A percentile compares a stretch with the other conserved stretches of the same genome.
These are phyloP conservation scores for Peromyscus maniculatus DNA, from an alignment of 2,113 vertebrate genomes.

Conservation along the genomic window DNA sequence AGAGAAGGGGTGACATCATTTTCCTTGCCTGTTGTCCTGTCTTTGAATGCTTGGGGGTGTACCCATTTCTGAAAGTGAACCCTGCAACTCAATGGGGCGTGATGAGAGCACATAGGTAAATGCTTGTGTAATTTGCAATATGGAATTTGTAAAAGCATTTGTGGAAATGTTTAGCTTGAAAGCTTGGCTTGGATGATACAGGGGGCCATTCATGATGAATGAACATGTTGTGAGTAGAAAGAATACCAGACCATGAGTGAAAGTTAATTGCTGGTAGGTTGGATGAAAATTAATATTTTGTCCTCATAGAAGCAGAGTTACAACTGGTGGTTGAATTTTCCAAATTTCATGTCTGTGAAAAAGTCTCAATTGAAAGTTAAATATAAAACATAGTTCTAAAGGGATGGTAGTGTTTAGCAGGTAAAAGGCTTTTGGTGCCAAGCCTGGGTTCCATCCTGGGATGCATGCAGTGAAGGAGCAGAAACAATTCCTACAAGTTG, in stretches of 20 bases:
- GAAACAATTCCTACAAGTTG: not conserved
- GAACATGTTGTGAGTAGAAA: not conserved
- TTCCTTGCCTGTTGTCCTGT: not conserved
- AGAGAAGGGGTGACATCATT: not conserved
- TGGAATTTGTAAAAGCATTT: not conserved
- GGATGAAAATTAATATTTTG: not conserved
- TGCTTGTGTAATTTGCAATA: not conserved
- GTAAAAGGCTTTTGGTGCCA: not conserved
- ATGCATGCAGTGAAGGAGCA: not conserved
- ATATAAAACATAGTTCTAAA: not conserved
- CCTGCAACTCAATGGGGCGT: not conserved
- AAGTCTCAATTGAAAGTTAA: not conserved
- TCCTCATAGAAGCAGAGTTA: not conserved
- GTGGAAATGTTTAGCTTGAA: not conserved
- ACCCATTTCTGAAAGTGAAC: not conserved
- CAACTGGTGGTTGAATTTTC: not conserved
- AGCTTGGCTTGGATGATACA: not conserved
- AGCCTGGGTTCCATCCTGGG: not conserved
- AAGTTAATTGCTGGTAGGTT: not conserved
- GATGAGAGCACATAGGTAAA: not conserved
- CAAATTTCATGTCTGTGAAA: not conserved
- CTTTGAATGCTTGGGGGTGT: not conserved
- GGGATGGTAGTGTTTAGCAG: not conserved
- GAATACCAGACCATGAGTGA: not conserved
- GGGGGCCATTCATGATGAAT: not conserved